Conservation (phyloP, 2,888 invertebrate genomes). For the Drosophila monieri region DNA sequence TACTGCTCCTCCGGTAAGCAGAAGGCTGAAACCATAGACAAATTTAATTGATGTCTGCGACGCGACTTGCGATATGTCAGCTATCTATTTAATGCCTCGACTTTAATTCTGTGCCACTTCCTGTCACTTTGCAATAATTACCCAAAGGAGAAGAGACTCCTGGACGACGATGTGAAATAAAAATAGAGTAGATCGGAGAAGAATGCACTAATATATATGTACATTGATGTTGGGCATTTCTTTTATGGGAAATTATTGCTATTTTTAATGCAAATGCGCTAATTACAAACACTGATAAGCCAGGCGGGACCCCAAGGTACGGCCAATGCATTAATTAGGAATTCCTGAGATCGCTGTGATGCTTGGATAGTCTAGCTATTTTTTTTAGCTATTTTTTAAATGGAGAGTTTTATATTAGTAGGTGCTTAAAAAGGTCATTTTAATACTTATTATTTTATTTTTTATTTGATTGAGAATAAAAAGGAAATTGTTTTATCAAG, state of each 20-base stretch:
- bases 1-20: conserved; percentile 11
- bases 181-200: conserved; percentile 13
- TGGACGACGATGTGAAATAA: background rate
- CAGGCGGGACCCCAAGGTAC: conserved; percentile 39
- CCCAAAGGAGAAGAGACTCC: conserved; percentile 28
- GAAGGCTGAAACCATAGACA: conserved; percentile 25
- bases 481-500: no score
- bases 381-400: background rate
- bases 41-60: conserved; percentile 43
- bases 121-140: conserved; percentile 62
- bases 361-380: conserved; percentile 5
- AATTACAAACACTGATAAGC: conserved; percentile 79
- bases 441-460: no score
- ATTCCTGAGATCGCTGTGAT: conserved; percentile 52
- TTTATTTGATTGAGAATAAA: no score
- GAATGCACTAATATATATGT: conserved; percentile 35
- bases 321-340: conserved; percentile 64
- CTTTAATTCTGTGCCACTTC: conserved; percentile 71
- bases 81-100: conserved; percentile 72
- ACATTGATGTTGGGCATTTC: conserved; percentile 63
- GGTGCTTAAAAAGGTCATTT: no score
- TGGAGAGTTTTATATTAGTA: no score
- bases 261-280: conserved; percentile 80
- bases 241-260: conserved; percentile 77
- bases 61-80: conserved; percentile 41